A percentile compares a stretch with the other conserved stretches of the same genome.
phyloP scores from a whole-genome alignment of 1,140 invertebrate genomes.

The Mycetomoellerius zeteki region DNA sequence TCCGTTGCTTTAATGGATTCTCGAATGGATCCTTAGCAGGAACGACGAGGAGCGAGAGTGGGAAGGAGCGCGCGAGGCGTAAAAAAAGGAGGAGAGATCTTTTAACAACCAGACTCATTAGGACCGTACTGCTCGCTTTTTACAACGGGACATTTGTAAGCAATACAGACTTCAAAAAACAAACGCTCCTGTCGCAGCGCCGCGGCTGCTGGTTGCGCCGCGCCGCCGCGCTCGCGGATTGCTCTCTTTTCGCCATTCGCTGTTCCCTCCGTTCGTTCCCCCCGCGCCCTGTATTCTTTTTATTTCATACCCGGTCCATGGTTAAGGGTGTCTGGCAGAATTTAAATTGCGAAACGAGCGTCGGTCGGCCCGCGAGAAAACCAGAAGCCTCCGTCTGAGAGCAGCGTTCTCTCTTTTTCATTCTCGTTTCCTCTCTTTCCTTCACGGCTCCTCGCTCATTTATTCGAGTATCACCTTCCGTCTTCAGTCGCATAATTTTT shows the following conservation, averaged over 20 bases:
- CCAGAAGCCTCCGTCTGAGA: constrained; percentile 50
- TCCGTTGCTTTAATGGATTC: constrained; percentile 67
- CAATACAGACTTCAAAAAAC: constrained; percentile 87
- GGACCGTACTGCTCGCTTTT: constrained; percentile 83
- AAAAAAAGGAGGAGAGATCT: constrained; percentile 81
- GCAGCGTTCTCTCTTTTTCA: constrained; percentile 9
- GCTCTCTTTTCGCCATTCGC: constrained; percentile 77
- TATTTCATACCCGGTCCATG: constrained; percentile 45
- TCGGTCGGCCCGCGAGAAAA: constrained; percentile 53
- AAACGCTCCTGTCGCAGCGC: constrained; percentile 81
- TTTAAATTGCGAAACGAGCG: constrained; percentile 73
- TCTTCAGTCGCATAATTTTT: constrained; percentile 50
- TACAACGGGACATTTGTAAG: constrained; percentile 87
- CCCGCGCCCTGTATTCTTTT: constrained; percentile 40
- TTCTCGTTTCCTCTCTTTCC: not conserved
- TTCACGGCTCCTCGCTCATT: constrained; percentile 7
- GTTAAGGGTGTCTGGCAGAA: constrained; percentile 79
- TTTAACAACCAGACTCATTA: constrained; percentile 87
- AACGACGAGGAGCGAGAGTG: constrained; percentile 21
- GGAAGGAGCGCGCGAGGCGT: constrained; percentile 61
- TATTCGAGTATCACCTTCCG: constrained; percentile 15
- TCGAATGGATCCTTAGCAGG: constrained; percentile 63
- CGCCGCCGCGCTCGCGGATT: constrained; percentile 40
- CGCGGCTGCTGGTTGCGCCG: constrained; percentile 58
- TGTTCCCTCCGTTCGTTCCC: constrained; percentile 47